Conservation (phyloP, 2,797 vertebrate genomes). For the Notolabrus celidotus region DNA sequence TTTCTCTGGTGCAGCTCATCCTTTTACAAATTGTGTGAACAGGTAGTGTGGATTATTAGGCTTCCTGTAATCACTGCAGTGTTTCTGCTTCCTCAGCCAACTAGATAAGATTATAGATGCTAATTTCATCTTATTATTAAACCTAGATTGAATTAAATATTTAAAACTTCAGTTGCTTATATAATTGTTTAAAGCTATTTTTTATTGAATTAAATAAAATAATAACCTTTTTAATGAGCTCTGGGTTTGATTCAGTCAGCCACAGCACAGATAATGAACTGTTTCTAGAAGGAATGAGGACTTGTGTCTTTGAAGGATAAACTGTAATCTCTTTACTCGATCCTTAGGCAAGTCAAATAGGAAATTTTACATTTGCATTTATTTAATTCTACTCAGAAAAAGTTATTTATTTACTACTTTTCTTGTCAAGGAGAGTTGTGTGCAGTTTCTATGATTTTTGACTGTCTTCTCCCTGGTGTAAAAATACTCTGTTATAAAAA, state of each 20-base stretch:
- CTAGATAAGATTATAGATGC: constrained; percentile 1
- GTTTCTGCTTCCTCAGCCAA: constrained; percentile 7
- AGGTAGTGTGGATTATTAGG: constrained; percentile 2
- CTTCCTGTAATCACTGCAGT: background rate
- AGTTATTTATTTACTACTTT: background rate
- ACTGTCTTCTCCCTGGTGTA: background rate
- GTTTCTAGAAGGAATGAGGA: background rate
- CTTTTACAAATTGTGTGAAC: background rate
- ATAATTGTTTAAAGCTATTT: background rate
- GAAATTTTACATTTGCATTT: background rate
- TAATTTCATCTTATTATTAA: constrained; percentile 9
- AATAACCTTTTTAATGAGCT: background rate
- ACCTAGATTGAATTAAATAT: background rate
- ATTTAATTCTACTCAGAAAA: background rate
- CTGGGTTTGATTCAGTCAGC: background rate
- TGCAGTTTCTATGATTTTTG: background rate
- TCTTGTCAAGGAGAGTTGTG: background rate
- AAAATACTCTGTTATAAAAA: background rate
- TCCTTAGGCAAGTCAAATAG: background rate
- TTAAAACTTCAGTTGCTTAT: background rate
- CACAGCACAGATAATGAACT: background rate
- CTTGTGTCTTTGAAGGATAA: background rate
- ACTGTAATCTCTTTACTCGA: background rate
- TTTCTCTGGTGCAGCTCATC: background rate
- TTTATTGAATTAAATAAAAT: background rate